Evolutionary conservation across 2,888 invertebrate genomes (phyloP).

Genomic region (Lepidochrysops patricia): DNA sequence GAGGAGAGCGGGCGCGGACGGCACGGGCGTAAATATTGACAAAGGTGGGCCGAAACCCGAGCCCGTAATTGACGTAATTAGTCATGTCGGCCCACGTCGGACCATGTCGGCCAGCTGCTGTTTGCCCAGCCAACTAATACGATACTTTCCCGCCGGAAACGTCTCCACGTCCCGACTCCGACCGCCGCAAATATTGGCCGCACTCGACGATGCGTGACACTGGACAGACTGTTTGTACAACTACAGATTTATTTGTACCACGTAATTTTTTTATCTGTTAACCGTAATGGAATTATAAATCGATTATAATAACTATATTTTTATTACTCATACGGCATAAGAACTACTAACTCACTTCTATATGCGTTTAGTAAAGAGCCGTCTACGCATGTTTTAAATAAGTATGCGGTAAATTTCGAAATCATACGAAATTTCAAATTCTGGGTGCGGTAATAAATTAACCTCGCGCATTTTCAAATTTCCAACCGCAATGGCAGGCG

Average conservation of each 20-base stretch:
- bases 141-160: slow-evolving; percentile 71
- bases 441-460: too few relatives aligned
- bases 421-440: too few relatives aligned
- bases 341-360: too few relatives aligned
- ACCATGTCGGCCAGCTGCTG: slow-evolving; percentile 70
- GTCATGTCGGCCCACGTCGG: slow-evolving; percentile 51
- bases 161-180: slow-evolving; percentile 54
- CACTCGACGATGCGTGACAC: slow-evolving; percentile 62
- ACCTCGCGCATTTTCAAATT: too few relatives aligned
- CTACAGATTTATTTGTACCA: neutral
- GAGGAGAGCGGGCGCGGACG: neutral
- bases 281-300: too few relatives aligned
- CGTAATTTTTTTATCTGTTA: too few relatives aligned
- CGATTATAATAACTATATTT: too few relatives aligned
- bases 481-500: too few relatives aligned
- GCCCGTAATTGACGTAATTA: slow-evolving; percentile 74
- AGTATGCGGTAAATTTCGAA: too few relatives aligned
- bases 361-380: too few relatives aligned
- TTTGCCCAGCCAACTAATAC: slow-evolving; percentile 66
- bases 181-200: slow-evolving; percentile 62
- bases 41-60: slow-evolving; percentile 71
- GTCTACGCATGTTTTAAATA: too few relatives aligned
- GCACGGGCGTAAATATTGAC: slow-evolving; percentile 57
- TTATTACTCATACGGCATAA: too few relatives aligned
- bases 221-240: slow-evolving; percentile 24